Evolutionary conservation across 2,888 invertebrate species (phyloP).

Genomic region (Lepetodrilus schrolli): DNA sequence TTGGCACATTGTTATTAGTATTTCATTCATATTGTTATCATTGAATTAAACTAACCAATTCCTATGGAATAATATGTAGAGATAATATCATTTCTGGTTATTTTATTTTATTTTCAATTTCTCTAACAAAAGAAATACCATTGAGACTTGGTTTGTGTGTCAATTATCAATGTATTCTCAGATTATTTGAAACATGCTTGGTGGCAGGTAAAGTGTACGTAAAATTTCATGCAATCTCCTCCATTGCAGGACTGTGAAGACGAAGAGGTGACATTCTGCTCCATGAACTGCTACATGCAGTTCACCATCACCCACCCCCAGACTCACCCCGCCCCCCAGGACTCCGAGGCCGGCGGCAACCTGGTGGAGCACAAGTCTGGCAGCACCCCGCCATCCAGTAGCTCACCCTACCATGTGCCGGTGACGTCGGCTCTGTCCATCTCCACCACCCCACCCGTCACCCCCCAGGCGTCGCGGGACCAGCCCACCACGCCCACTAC

Average conservation of each 20-base stretch:
- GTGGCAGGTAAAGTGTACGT: background rate
- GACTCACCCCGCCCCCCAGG: slow-evolving; percentile 38
- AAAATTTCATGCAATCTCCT: background rate
- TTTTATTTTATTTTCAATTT: background rate
- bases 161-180: background rate
- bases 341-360: slow-evolving; percentile 38
- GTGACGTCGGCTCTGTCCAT: slow-evolving; percentile 39
- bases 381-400: slow-evolving; percentile 30
- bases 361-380: slow-evolving; percentile 44
- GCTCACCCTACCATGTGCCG: slow-evolving; percentile 30
- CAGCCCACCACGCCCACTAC: slow-evolving; percentile 46
- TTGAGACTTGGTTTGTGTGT: too few species aligned
- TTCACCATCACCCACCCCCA: slow-evolving; percentile 81
- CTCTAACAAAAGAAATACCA: too few species aligned
- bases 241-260: slow-evolving; percentile 68
- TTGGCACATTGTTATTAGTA: too few species aligned
- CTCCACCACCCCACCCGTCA: slow-evolving; percentile 37
- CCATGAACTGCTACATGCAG: slow-evolving; percentile 90
- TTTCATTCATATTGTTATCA: too few species aligned
- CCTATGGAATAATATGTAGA: too few species aligned
- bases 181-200: background rate
- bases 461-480: slow-evolving; percentile 32
- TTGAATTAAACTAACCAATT: too few species aligned
- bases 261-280: slow-evolving; percentile 83
- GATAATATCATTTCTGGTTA: background rate